Base-by-base conservation (phyloP, 2,888 invertebrate genomes). In the Alcis repandata region DNA sequence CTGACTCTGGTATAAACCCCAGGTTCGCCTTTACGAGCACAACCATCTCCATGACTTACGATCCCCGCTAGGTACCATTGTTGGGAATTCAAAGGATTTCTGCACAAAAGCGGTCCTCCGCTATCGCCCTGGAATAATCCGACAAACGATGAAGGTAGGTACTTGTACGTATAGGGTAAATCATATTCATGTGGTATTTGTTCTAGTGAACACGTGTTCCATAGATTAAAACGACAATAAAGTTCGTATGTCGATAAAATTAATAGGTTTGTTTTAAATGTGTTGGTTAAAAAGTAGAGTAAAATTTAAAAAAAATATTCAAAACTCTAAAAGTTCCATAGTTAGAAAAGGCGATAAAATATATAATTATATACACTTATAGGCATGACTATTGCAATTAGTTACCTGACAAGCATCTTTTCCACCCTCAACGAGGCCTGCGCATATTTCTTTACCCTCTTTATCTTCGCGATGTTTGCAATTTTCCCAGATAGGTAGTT, bases 31-130 rank as follows among this genome's bases (percentile, higher is more conserved):
- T 96, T 95, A 71, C 96, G 94, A 19, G 95, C 98, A 85, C 98
- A 98, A 2, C 98, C 98, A 76, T 97, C 96, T 22, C 98, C 98
- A 79, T 98, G 97, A 79, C 97, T 97, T 0, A 98, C 97, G 56
- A 98, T 94, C 0, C 98, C 98, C 6, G 96, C 97, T 67, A 97
- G 92, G 82, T 97, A 97, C 96, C 97, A 97, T 79, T 96, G 96
- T 68, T 95, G 94, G 0, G 93, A 85, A 78, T 95, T 94, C 63
- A 93, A 90, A 43, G 96, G 95, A 86, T 96, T 96, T 81, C 94
- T 95, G 87, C 98, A 98, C 85, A 97, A 94, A 53, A 98, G 94
- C 51, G 98, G 98, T 0, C 98, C 97, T 49, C 98, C 98, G 72
- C 97, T 97, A 79, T 97, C 97, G 51, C 97, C 97, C 93, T 96